Base-by-base conservation (phyloP, 2,888 invertebrate species). In the Microchrysa polita region DNA sequence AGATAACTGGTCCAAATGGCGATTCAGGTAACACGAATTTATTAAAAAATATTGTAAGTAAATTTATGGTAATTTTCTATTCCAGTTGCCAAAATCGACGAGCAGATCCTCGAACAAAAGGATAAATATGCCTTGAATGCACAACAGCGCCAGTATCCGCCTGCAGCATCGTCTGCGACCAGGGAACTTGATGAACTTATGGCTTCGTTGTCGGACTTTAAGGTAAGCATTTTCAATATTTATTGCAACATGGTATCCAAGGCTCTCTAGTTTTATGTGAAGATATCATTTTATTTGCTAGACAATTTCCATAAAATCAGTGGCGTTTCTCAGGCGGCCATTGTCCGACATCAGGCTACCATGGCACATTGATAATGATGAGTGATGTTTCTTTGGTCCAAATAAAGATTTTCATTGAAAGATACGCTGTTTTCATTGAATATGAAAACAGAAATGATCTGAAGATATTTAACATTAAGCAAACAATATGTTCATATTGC, bases 131-230 rank as follows among this genome's bases (percentile, higher is more conserved):
- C 76, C 57, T 53, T 63, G 16, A 55, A 69, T 67, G 55, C 75
- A 20, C 73, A 75, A 7, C 20, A 74, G 48, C 52, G 73, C 52
- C 77, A 79, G 2, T 83, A 82, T 78, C 87, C 96, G 22, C 96
- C 96, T 71, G 93, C 93, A 75, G 87, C 96, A 22, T 96, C 96
- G 71, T 93, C 93, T 75, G 97, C 97, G 44, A 97, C 97, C 22
- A 92, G 92, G 84, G 97, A 98, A 83, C 88, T 98, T 75, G 97
- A 98, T 81, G 97, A 97, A 82, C 88, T 98, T 76, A 97, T 98
- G 97, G 95, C 95, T 1, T 95, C 96, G 5, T 87, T 98, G 12
- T 96, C 96, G 0, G 96, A 96, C 83, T 95, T 97, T 83, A 97
- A 97, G 93, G 97, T 94, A 86, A 84, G 86, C 77, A 34, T 55